phyloP scores from a whole-genome alignment of 2,888 invertebrate genomes.

The Tuberolachnus salignus region DNA sequence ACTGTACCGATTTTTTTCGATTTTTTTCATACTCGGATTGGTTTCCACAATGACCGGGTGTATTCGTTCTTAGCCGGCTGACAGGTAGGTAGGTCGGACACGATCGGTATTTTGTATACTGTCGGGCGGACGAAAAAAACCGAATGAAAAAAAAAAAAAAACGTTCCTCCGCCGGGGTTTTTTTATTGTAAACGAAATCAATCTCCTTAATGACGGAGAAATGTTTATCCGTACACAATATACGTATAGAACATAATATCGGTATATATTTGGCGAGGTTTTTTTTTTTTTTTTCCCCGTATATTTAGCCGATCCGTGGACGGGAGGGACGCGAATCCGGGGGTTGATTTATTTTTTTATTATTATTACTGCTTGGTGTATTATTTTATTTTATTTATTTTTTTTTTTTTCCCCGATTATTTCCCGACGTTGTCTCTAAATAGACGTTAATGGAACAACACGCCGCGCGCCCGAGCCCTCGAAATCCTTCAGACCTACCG shows the following conservation, averaged over 20 bases:
- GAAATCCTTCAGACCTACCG: conserved; percentile 41
- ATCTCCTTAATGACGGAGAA: conserved; percentile 53
- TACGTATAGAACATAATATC: not conserved
- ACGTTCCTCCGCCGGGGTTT: not conserved
- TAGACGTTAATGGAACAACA: conserved; percentile 54
- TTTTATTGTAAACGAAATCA: conserved; percentile 39
- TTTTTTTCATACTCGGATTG: conserved; percentile 41
- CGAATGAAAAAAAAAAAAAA: conserved; percentile 13
- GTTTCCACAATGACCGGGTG: conserved; percentile 31
- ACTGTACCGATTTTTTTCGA: conserved; percentile 52
- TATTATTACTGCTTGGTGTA: conserved; percentile 16
- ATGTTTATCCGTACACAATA: conserved; percentile 23
- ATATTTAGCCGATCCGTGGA: not conserved
- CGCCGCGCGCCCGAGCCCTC: conserved; percentile 1
- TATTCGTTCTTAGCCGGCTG: not conserved
- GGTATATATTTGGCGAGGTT: not conserved
- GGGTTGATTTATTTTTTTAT: conserved; percentile 28
- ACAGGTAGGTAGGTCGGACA: not conserved
- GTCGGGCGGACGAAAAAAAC: not conserved
- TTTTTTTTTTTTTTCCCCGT: no score
- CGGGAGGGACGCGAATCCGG: not conserved
- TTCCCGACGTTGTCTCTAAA: conserved; percentile 16
- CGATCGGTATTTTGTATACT: not conserved
- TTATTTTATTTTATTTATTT: not conserved
- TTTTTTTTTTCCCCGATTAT: not conserved